phyloP scores from a whole-genome alignment of 1,140 invertebrate species.

The Drosophila dunni region DNA sequence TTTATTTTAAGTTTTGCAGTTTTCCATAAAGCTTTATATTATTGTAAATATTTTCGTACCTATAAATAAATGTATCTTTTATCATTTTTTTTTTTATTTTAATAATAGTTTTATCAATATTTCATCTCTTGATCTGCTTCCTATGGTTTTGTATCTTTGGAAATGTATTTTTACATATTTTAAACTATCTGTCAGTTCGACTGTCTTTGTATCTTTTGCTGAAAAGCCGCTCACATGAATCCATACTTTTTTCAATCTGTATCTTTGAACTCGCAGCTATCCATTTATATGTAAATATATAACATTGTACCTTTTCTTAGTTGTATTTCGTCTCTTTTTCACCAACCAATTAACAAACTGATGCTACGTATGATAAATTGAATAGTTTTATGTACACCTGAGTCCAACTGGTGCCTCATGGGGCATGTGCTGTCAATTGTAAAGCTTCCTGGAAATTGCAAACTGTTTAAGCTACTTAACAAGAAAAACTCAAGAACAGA shows the following conservation, averaged over 20 bases:
- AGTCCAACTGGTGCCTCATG: constrained; percentile 1
- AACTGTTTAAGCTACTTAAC: constrained; percentile 30
- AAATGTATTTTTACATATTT: not conserved
- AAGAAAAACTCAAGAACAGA: not conserved
- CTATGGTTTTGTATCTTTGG: not conserved
- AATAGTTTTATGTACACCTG: constrained; percentile 1
- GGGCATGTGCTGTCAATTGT: constrained; percentile 44
- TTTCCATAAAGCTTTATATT: not conserved
- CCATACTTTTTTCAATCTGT: not conserved
- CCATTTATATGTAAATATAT: not conserved
- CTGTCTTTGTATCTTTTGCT: not conserved
- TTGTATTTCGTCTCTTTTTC: not conserved
- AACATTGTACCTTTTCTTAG: not conserved
- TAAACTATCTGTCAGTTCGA: not conserved
- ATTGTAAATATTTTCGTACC: not conserved
- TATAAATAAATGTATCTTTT: not conserved
- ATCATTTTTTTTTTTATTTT: not conserved
- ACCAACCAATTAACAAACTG: not conserved
- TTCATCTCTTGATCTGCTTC: not conserved
- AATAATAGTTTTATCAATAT: not conserved
- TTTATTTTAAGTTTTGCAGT: too few relatives aligned
- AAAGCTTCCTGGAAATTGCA: constrained; percentile 39
- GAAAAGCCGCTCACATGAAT: too few relatives aligned
- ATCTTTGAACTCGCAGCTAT: not conserved
- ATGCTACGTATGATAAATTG: not conserved